Evolutionary conservation across 2,888 invertebrate species (phyloP).

Genomic region (Microplitis deprimator): DNA sequence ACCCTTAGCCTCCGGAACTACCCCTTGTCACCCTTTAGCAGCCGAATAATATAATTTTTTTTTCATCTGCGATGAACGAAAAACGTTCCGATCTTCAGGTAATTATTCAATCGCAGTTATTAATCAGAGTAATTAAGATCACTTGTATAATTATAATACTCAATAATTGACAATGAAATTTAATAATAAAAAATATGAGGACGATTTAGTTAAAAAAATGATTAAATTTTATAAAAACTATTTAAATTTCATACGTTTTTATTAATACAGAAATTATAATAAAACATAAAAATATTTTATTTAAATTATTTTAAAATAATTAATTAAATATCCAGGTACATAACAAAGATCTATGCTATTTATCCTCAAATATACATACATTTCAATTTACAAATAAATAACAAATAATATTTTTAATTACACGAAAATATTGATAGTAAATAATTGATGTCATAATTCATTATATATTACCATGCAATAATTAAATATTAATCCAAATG

Average conservation of each 20-base stretch:
- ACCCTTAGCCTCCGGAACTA: too few relatives aligned
- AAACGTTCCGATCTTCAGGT: too few relatives aligned
- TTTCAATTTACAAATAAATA: neutral
- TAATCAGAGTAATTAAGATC: too few relatives aligned
- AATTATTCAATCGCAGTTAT: too few relatives aligned
- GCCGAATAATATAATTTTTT: too few relatives aligned
- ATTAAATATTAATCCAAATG: neutral
- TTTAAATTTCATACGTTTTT: neutral
- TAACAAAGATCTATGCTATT: neutral
- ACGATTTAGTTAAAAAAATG: too few relatives aligned
- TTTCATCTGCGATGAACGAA: too few relatives aligned
- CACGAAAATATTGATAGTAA: neutral
- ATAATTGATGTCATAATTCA: neutral
- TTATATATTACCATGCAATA: neutral
- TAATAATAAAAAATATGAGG: too few relatives aligned
- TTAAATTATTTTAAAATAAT: neutral
- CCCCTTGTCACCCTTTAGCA: too few relatives aligned
- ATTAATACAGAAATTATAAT: neutral
- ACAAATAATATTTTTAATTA: neutral
- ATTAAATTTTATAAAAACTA: too few relatives aligned
- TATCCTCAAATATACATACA: neutral
- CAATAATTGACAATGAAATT: too few relatives aligned
- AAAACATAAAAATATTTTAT: neutral
- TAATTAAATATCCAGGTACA: neutral
- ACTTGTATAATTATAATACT: too few relatives aligned